Base-by-base conservation (phyloP, 2,888 invertebrate species). In the Timema podura region DNA sequence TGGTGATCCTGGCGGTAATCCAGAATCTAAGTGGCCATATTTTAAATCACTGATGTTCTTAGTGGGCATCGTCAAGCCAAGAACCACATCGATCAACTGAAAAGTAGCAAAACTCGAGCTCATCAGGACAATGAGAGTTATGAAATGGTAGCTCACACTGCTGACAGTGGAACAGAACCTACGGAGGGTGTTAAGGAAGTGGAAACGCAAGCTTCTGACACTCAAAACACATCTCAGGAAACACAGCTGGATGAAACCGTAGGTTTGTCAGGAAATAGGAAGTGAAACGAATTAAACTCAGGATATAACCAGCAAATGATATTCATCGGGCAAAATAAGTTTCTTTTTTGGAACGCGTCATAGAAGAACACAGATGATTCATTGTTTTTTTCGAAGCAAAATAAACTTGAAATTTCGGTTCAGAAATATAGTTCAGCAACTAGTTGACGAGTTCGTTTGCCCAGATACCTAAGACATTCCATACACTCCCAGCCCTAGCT, bases 301-400 rank as follows among this genome's bases (percentile, higher is more conserved):
- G n/a, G 3, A 13, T 51, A 51, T 51, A 51, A 51, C 51, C 51
- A 51, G n/a, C 51, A 51, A 51, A 51, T 51, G 11, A 51, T 51
- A 51, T 51, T 51, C 51, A 51, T 51, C 1, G 1, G 3, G 51
- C 1, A 30, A 51, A 13, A 51, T 2, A 51, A 3, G 30, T 2
- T 51, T 11, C 2, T n/a, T n/a, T 11, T n/a, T 13, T 51, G 51
- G 51, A 51, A 51, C 51, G 51, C n/a, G 51, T 51, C 51, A n/a
- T 51, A 51, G 2, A 51, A 51, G 51, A 51, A 51, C 51, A 3
- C 51, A 51, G 51, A 51, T 51, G 51, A 51, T n/a, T 1, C 51
- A 1, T 51, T 51, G 51, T n/a, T 51, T 51, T 51, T 51, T 51
- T 51, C 51, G n/a, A 51, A 51, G 51, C 51, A 51, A 51, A 51